Evolutionary conservation across 2,888 invertebrate species (phyloP).

Genomic region (Lampropteryx suffumata): DNA sequence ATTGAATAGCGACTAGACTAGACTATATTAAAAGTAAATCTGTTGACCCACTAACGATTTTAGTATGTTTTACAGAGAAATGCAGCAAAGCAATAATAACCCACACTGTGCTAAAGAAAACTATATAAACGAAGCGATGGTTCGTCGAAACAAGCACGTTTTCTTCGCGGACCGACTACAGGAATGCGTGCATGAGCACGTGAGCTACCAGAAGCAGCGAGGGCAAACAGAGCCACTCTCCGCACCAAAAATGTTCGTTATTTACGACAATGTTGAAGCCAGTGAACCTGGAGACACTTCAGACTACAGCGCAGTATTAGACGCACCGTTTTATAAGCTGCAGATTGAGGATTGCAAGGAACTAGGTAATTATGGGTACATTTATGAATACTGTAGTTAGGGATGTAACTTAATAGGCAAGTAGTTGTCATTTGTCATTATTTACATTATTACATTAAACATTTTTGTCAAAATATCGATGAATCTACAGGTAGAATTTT

Average conservation of each 20-base stretch:
- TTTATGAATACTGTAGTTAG: too few species aligned
- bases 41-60: too few species aligned
- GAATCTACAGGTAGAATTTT: too few species aligned
- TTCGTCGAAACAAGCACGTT: constrained; percentile 84
- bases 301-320: constrained; percentile 82
- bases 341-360: constrained; percentile 81
- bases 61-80: constrained; percentile 80
- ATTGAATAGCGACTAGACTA: too few species aligned
- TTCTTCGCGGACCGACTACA: constrained; percentile 88
- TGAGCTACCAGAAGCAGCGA: constrained; percentile 74
- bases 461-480: too few species aligned
- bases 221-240: constrained; percentile 81
- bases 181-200: constrained; percentile 84
- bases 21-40: too few species aligned
- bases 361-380: constrained; percentile 57
- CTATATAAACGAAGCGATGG: constrained; percentile 76
- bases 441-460: too few species aligned
- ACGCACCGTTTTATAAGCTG: constrained; percentile 85
- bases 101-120: constrained; percentile 75
- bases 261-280: constrained; percentile 89
- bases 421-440: too few species aligned
- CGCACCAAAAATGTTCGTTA: constrained; percentile 85
- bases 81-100: constrained; percentile 73
- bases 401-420: too few species aligned
- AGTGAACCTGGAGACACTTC: constrained; percentile 84